Percentiles rank a stretch among this genome's conserved stretches.
Conservation (phyloP, 1,140 invertebrate species). For the Caerostris darwini region DNA sequence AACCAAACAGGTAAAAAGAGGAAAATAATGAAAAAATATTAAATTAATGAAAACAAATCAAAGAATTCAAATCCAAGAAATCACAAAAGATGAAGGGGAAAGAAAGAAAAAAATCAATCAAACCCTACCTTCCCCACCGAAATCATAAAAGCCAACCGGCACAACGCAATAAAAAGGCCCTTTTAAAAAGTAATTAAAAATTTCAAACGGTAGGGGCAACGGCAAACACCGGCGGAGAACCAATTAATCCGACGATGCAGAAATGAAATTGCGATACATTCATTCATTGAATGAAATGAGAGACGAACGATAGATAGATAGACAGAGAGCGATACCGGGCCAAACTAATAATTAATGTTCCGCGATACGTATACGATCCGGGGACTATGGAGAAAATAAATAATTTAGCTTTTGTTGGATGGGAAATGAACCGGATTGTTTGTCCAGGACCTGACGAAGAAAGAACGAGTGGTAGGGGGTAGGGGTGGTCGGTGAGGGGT, state of each 20-base stretch:
- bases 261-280: background rate
- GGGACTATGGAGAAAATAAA: slow-evolving; percentile 38
- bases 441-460: background rate
- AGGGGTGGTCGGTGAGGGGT: background rate
- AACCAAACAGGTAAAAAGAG: background rate
- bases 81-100: background rate
- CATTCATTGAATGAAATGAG: background rate
- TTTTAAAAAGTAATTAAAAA: slow-evolving; percentile 63
- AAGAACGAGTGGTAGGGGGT: background rate
- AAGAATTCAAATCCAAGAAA: background rate
- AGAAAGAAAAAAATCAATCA: background rate
- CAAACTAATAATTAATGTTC: slow-evolving; percentile 65
- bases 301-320: background rate
- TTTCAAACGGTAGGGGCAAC: background rate
- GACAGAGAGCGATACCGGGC: background rate
- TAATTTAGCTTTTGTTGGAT: slow-evolving; percentile 63
- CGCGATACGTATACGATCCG: background rate
- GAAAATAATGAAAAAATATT: background rate
- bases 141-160: background rate
- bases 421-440: slow-evolving; percentile 38
- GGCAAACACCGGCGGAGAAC: slow-evolving; percentile 33
- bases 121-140: background rate
- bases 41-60: slow-evolving; percentile 24
- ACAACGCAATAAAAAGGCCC: background rate
- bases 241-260: slow-evolving; percentile 52